Evolutionary conservation across 2,888 invertebrate genomes (phyloP).

Genomic region (Sisyra terminalis): DNA sequence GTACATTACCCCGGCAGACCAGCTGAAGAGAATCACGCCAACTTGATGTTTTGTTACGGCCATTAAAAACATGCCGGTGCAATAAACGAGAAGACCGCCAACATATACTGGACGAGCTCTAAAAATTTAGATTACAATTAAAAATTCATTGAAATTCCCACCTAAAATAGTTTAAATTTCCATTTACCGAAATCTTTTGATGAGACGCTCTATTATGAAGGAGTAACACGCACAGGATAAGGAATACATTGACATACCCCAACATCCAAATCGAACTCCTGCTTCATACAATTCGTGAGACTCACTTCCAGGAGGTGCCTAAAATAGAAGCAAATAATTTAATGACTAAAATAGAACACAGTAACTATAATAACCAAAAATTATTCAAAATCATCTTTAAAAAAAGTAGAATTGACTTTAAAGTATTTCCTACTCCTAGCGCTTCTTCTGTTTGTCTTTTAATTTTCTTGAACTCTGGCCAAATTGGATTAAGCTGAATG

Average conservation of each 20-base stretch:
- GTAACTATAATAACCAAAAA: no score
- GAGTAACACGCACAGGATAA: constrained; percentile 92
- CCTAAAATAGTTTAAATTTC: not conserved
- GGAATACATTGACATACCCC: constrained; percentile 93
- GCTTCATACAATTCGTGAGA: constrained; percentile 62
- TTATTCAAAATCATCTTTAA: no score
- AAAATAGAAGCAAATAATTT: constrained; percentile 19
- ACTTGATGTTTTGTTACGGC: constrained; percentile 57
- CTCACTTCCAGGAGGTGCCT: constrained; percentile 51
- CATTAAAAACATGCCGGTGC: constrained; percentile 76
- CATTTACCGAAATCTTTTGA: constrained; percentile 48
- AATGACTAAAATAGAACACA: not conserved
- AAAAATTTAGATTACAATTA: constrained; percentile 25
- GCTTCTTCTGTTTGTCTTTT: no score
- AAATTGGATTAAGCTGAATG: no score
- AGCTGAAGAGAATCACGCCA: constrained; percentile 76
- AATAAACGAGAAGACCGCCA: constrained; percentile 75
- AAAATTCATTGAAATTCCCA: constrained; percentile 11
- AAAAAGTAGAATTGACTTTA: no score
- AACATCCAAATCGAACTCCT: constrained; percentile 88
- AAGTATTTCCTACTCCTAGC: no score
- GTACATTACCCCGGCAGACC: constrained; percentile 94
- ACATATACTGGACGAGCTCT: constrained; percentile 82
- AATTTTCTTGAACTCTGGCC: no score
- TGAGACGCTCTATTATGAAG: constrained; percentile 69